Percentiles rank a stretch among this genome's conserved stretches.
phyloP scores from a whole-genome alignment of 1,140 invertebrate species.

The Microplitis mediator region DNA sequence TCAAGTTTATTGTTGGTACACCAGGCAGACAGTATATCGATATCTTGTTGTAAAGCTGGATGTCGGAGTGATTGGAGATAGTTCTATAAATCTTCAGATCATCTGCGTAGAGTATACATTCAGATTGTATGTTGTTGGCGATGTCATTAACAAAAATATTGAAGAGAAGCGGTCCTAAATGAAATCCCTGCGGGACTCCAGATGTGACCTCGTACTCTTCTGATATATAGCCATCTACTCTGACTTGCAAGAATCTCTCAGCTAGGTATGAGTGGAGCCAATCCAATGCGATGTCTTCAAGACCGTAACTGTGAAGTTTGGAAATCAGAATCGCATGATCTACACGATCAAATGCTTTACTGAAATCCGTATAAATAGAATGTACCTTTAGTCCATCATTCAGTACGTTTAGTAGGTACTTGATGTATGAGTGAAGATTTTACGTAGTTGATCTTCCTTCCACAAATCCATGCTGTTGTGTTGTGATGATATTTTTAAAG shows the following conservation, averaged over 20 bases:
- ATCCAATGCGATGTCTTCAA: neutral
- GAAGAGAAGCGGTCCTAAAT: neutral
- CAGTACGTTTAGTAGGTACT: neutral
- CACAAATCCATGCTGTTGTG: constrained; percentile 12
- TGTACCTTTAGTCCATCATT: neutral
- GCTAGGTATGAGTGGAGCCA: constrained; percentile 35
- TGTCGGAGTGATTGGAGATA: neutral
- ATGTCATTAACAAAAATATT: constrained; percentile 15
- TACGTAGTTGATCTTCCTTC: constrained; percentile 20
- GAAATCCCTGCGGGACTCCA: neutral
- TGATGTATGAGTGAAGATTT: constrained; percentile 3
- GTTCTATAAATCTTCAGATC: neutral
- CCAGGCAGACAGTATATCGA: neutral
- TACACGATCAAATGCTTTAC: constrained; percentile 35
- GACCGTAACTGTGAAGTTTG: constrained; percentile 25
- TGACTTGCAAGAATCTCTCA: neutral
- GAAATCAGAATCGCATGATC: constrained; percentile 25
- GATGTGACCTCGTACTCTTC: neutral
- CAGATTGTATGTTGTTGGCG: neutral
- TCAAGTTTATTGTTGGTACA: neutral
- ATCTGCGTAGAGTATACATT: neutral
- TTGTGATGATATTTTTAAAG: neutral
- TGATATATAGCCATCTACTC: constrained; percentile 2
- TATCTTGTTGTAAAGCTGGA: neutral
- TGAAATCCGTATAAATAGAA: constrained; percentile 30